Base-by-base conservation (phyloP, 2,888 invertebrate species). In the Drosophila fulvimacula region DNA sequence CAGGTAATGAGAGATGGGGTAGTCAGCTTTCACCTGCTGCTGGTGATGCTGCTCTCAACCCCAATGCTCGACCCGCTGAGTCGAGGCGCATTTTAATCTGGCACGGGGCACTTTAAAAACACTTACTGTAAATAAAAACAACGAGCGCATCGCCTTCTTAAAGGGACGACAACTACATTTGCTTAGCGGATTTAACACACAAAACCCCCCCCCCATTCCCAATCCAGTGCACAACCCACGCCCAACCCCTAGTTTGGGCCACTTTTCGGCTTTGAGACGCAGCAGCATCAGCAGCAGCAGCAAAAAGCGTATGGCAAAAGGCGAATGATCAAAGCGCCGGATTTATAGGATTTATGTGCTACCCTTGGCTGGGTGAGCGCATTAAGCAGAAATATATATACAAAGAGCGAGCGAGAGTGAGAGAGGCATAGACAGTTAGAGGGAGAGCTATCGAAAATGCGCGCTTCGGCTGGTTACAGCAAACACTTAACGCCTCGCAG, bases 401-500 rank as follows among this genome's bases (percentile, higher is more conserved):
- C 9, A 11, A 19, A 27, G 15, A 7, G 5, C 1, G 10, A 30
- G 30, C 3, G 46, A 24, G 48, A 17, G 38, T 11, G 17, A 27
- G 36, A 4, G 10, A 4, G n/a, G 1, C 15, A 13, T 39, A 17
- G 11, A 15, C 5, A 3, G 21, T 32, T 30, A 21, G n/a, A 19
- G 17, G 15, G 48, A 15, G 49, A 17, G 27, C 36, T 17, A 27
- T 55, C 36, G 36, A 65, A 48, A 21, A 38, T 34, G 53, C 58
- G 55, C 61, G 66, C 69, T 66, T 73, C 69, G 64, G 81, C 83
- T 83, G 87, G 83, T 89, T 81, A 81, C 78, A 58, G 75, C 79
- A 76, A 87, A 89, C 89, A 85, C 84, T 85, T 85, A 85, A 84
- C 84, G 84, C 89, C 85, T 89, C 76, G 88, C 89, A 87, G 84